A percentile compares a stretch with the other conserved stretches of the same genome.
phyloP scores from a whole-genome alignment of 2,888 invertebrate genomes.

The Bugula neritina region DNA sequence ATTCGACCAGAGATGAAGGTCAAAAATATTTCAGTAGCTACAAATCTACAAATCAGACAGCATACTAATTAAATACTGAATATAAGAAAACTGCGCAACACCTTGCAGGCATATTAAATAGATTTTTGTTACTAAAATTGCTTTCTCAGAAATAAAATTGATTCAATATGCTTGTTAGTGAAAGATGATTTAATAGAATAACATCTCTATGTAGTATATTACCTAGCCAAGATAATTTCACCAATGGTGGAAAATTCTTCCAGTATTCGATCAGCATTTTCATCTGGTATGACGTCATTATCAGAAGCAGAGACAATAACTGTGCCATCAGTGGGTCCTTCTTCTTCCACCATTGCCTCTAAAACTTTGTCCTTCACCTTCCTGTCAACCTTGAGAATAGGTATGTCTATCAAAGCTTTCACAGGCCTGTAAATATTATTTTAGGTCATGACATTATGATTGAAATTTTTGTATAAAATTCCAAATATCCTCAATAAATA shows the following conservation, averaged over 20 bases:
- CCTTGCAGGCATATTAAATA: neutral
- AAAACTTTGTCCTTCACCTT: slow-evolving; percentile 73
- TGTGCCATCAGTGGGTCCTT: slow-evolving; percentile 92
- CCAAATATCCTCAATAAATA: no score
- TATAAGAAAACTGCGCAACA: neutral
- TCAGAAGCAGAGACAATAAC: slow-evolving; percentile 67
- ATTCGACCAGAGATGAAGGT: slow-evolving; percentile 84
- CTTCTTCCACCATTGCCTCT: slow-evolving; percentile 59
- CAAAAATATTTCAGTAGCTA: slow-evolving; percentile 81
- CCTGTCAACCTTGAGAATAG: slow-evolving; percentile 73
- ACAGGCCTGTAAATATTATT: slow-evolving; percentile 72
- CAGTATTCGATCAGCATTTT: slow-evolving; percentile 70
- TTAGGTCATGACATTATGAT: no score
- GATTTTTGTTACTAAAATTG: neutral
- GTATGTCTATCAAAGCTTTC: slow-evolving; percentile 80
- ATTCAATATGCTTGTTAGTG: no score
- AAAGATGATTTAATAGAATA: no score
- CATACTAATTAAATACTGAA: no score
- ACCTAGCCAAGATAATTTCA: slow-evolving; percentile 79
- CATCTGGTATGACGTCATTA: slow-evolving; percentile 64
- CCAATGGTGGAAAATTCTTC: slow-evolving; percentile 74
- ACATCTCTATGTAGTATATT: no score
- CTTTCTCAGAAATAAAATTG: neutral
- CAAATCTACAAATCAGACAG: slow-evolving; percentile 61
- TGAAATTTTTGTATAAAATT: no score